Conservation (phyloP, 2,797 vertebrate genomes). For the Urophycis tenuis region DNA sequence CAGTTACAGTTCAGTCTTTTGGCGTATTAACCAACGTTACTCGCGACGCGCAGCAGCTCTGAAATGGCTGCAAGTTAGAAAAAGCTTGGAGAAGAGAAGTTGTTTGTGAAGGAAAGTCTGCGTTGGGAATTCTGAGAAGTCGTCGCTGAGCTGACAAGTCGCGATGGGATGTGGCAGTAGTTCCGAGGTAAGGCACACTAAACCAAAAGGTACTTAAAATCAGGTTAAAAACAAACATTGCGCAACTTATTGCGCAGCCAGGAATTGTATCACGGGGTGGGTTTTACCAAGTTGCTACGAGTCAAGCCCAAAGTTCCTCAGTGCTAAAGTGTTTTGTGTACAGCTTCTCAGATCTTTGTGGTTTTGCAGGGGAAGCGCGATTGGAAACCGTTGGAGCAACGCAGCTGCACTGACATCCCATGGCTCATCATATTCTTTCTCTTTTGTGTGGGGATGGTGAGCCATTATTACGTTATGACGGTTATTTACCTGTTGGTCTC, state of each 20-base stretch:
- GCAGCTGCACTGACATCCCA: conserved; percentile 89
- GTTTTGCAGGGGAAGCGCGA: conserved; percentile 72
- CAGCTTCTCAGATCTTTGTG: conserved; percentile 17
- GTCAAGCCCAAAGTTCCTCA: neutral
- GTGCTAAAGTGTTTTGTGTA: neutral
- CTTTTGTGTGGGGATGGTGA: conserved; percentile 94
- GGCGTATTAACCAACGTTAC: neutral
- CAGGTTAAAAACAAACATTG: neutral
- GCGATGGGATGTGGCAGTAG: conserved; percentile 6
- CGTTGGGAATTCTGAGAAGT: neutral
- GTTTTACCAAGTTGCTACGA: neutral
- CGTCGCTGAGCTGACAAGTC: neutral
- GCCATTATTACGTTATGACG: conserved; percentile 31
- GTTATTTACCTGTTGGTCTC: neutral
- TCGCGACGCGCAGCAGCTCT: neutral
- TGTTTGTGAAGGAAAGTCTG: neutral
- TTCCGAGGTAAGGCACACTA: neutral
- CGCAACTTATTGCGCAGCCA: neutral
- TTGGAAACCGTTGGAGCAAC: conserved; percentile 91
- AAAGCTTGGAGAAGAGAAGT: neutral
- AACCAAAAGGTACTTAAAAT: neutral
- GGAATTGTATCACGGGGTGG: neutral
- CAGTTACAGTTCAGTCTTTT: no score
- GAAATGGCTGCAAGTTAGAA: conserved; percentile 16
- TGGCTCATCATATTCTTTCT: conserved; percentile 87